Base-by-base conservation (phyloP, 2,888 invertebrate species). In the Ophion ellenae region DNA sequence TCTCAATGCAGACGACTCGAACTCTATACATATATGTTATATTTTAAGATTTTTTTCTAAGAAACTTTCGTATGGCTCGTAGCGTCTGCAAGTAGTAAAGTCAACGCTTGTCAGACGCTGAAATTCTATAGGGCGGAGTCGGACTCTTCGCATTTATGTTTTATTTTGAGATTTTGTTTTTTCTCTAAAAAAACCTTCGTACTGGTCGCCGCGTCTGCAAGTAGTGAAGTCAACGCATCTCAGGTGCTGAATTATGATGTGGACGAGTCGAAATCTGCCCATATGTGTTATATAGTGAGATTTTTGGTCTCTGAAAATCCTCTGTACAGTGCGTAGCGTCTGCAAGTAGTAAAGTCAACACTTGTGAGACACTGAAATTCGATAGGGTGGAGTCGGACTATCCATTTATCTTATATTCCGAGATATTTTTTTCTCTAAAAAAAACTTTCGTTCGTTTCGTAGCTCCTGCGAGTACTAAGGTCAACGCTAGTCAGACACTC, bases 271-370 rank as follows among this genome's bases (percentile, higher is more conserved):
- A 11, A 53, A 11, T 11, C 53, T 53, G 11, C 11, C 10, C 4
- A 11, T 11, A 53, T 11, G 11, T 11, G 1, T 45, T 45, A 45
- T 9, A 45, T 45, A 45, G 2, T 9, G 2, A 9, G 6, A 1
- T 45, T 45, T 45, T 45, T 45, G 45, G 2, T 24, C 2, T 24
- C 24, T 24, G 24, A 2, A 24, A 24, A 24, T 24, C 24, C 24
- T 24, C 24, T 24, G 53, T 17, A 53, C 14, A 0, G 5, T 14
- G 17, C 53, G 17, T 17, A 14, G 17, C 3, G 17, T 53, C 2
- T 45, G 47, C 45, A 20, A 69, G 69, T 69, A 69, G 69, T 69
- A 45, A 69, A 69, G 17, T 20, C 69, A 45, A 20, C 11, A n/a
- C n/a, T 40, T 17, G 47, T 69, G 47, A 14, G 24, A 47, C 53